A percentile compares a stretch with the other conserved stretches of the same genome.
Evolutionary conservation across 2,113 vertebrate genomes (phyloP).

Genomic region (Romanogobio albipinnatus): DNA sequence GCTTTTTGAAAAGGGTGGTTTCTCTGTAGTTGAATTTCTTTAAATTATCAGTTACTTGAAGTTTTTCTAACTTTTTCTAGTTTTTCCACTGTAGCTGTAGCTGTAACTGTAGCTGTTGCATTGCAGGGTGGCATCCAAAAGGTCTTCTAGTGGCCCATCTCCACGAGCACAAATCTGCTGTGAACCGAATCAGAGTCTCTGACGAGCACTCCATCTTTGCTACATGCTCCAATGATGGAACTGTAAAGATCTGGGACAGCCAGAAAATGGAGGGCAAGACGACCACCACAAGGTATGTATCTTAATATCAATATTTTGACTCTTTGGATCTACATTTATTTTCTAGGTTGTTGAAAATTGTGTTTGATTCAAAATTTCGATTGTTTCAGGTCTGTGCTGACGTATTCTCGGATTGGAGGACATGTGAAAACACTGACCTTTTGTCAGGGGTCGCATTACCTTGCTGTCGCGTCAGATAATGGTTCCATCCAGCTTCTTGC

Average conservation of each 20-base stretch:
- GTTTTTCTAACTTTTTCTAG: not conserved
- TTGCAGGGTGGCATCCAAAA: constrained; percentile 93
- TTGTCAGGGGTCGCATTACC: constrained; percentile 95
- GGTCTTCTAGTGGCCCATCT: constrained; percentile 94
- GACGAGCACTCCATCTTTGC: constrained; percentile 97
- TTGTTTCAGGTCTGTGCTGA: constrained; percentile 86
- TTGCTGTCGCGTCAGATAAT: constrained; percentile 93
- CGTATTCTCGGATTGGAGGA: constrained; percentile 91
- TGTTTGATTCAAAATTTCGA: no score
- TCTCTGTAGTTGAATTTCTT: not conserved
- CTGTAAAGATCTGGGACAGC: constrained; percentile 98
- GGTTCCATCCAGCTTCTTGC: constrained; percentile 92
- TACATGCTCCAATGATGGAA: constrained; percentile 95
- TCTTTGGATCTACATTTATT: not conserved
- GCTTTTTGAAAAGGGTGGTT: not conserved
- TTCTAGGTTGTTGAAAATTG: not conserved
- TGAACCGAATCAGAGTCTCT: constrained; percentile 93
- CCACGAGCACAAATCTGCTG: constrained; percentile 95
- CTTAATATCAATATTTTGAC: not conserved
- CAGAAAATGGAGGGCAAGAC: constrained; percentile 99
- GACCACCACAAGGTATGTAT: constrained; percentile 91
- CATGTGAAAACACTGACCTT: constrained; percentile 92
- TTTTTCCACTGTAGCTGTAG: no score
- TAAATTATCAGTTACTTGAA: not conserved
- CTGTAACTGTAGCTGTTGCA: constrained; percentile 22